Conservation (phyloP, 2,888 invertebrate species). For the Tachina lurida region DNA sequence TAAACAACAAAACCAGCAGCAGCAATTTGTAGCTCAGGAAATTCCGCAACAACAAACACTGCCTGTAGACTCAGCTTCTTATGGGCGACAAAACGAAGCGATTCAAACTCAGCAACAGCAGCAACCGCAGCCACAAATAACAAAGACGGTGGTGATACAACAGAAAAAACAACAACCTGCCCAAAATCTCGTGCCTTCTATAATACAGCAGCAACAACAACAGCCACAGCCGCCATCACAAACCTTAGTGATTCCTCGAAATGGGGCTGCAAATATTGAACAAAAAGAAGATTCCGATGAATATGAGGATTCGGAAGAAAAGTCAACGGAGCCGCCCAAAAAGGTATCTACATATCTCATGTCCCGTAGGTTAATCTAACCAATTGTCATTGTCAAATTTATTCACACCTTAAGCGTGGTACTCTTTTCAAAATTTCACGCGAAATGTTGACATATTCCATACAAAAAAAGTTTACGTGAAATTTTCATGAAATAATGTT, state of each 20-base stretch:
- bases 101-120: constrained; percentile 16
- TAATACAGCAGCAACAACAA: constrained; percentile 54
- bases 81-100: constrained; percentile 24
- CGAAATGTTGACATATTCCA: no score
- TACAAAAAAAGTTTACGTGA: no score
- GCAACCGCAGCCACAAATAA: constrained; percentile 19
- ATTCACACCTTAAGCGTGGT: no score
- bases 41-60: constrained; percentile 51
- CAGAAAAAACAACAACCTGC: constrained; percentile 57
- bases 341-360: constrained; percentile 72
- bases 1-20: constrained; percentile 64
- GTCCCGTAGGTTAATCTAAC: no score
- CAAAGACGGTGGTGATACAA: constrained; percentile 22
- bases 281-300: constrained; percentile 74
- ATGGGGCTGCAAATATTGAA: constrained; percentile 64
- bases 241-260: constrained; percentile 20
- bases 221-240: constrained; percentile 20
- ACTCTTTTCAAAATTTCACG: no score
- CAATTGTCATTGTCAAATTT: no score
- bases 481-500: no score
- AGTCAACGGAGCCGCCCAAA: constrained; percentile 80
- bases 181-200: constrained; percentile 64
- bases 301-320: constrained; percentile 79
- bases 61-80: constrained; percentile 29
- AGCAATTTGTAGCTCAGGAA: constrained; percentile 40